Evolutionary conservation across 2,797 vertebrate species (phyloP).

Genomic region (Coccyzus lansbergi): DNA sequence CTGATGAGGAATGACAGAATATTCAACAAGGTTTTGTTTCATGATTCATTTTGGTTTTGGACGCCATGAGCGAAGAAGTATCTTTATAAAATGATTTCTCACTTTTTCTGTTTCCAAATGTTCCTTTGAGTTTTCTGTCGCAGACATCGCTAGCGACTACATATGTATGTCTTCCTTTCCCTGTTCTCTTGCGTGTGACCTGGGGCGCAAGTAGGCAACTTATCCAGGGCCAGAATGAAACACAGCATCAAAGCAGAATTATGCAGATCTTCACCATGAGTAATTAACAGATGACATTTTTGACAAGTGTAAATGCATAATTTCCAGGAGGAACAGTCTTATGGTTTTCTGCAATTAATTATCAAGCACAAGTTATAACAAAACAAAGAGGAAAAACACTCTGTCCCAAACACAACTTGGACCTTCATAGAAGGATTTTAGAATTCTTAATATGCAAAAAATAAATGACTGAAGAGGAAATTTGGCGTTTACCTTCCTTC

Average conservation of each 20-base stretch:
- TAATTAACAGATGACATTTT: neutral
- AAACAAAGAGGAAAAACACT: neutral
- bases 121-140: neutral
- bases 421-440: neutral
- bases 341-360: neutral
- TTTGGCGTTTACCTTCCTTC: neutral
- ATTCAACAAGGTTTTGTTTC: neutral
- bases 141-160: rapidly evolving
- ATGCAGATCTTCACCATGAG: neutral
- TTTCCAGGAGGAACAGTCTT: neutral
- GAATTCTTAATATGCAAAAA: neutral
- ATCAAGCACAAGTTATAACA: neutral
- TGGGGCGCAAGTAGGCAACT: neutral
- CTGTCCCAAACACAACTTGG: neutral
- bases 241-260: neutral
- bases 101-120: neutral
- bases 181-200: rapidly evolving
- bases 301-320: neutral
- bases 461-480: neutral
- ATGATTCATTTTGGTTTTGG: neutral
- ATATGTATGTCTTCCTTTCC: neutral
- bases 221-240: neutral
- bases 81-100: neutral
- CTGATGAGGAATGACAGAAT: neutral
- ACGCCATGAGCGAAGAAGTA: neutral